Evolutionary conservation across 1,140 invertebrate genomes (phyloP), one percentile per base, ranked within the genome.

Genomic region (Drosophila mayri): DNA sequence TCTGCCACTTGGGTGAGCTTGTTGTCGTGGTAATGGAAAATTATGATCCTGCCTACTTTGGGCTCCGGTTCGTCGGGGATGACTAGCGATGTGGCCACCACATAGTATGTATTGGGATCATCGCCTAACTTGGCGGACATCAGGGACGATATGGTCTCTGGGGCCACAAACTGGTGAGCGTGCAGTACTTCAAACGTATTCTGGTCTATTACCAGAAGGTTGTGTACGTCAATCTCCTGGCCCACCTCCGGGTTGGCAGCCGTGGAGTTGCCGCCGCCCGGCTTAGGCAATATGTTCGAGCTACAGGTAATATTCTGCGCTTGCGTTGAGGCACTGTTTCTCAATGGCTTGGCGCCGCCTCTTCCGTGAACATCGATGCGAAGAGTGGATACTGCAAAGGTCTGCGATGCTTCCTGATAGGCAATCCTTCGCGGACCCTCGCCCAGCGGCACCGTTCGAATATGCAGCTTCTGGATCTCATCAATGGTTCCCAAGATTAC

Each of bases 401-500:
- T 98, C 94, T 97, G 96, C 30, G 98, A 97, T 5, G 95, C 94
- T 92, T 99, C 98, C 93, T 99, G 99, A 93, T 99, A 99, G 3
- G 98, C 96, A 79, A 99, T 99, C 59, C 98, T 94, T 73, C 98
- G 94, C 0, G 98, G 98, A 2, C 98, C 98, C 94, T 99, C 99
- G 10, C 97, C 97, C 1, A 99, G 93, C 0, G 97, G 97, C 30
- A 99, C 97, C 2, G 98, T 99, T 40, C 98, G 94, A 76, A 99
- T 99, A 92, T 99, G 99, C 30, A 99, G 93, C 92, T 99, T 99
- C 93, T 99, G 98, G 77, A 99, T 99, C 93, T 99, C 98, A 94
- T 99, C 99, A 80, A 99, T 99, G 0, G 98, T 99, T 38, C 99
- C 99, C 90, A 99, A 98, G 1, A 98, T 98, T 0, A 99, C 95